Conservation (phyloP, 2,888 invertebrate species). For the Tinea trinotella region DNA sequence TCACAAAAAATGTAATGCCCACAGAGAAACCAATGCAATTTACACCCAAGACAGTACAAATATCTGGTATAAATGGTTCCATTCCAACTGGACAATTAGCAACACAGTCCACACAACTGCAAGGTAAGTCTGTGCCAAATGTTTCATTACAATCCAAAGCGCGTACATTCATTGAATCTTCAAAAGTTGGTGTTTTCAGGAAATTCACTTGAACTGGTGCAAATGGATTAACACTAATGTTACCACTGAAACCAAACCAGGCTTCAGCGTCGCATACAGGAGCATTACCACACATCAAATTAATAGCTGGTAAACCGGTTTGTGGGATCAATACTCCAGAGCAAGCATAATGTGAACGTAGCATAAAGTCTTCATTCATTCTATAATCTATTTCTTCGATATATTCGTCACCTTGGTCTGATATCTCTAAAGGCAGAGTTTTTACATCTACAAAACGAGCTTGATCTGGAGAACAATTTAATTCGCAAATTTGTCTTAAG, state of each 20-base stretch:
- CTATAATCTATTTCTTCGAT: slow-evolving; percentile 61
- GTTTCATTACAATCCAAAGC: slow-evolving; percentile 74
- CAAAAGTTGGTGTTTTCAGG: slow-evolving; percentile 41
- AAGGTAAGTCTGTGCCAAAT: slow-evolving; percentile 69
- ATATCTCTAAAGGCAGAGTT: background rate
- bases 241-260: slow-evolving; percentile 78
- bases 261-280: slow-evolving; percentile 75
- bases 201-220: slow-evolving; percentile 78
- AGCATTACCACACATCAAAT: slow-evolving; percentile 83
- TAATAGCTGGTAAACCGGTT: slow-evolving; percentile 81
- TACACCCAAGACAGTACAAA: slow-evolving; percentile 72
- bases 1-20: slow-evolving; percentile 67
- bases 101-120: slow-evolving; percentile 85
- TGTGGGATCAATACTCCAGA: slow-evolving; percentile 82
- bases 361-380: slow-evolving; percentile 74
- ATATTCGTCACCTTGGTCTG: slow-evolving; percentile 33
- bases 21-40: slow-evolving; percentile 77
- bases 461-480: slow-evolving; percentile 86
- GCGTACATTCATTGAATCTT: slow-evolving; percentile 52
- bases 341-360: slow-evolving; percentile 83
- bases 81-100: slow-evolving; percentile 71
- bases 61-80: slow-evolving; percentile 48
- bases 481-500: slow-evolving; percentile 81
- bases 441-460: slow-evolving; percentile 47
- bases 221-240: slow-evolving; percentile 57